Conservation (phyloP, 2,797 vertebrate species). For the Spheniscus humboldti region DNA sequence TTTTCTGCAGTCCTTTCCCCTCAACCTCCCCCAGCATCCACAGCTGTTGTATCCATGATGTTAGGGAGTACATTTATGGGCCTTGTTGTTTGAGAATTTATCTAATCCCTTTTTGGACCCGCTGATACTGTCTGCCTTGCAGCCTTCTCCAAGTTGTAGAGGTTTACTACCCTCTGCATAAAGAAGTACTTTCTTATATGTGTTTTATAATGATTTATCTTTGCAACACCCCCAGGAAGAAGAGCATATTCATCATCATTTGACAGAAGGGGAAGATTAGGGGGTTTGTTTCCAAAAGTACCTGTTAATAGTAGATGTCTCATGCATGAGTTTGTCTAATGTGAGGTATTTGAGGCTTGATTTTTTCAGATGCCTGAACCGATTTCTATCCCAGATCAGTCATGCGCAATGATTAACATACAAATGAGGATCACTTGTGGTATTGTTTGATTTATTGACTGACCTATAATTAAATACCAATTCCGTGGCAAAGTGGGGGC, state of each 20-base stretch:
- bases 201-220: background rate
- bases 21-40: background rate
- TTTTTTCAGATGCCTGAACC: constrained; percentile 41
- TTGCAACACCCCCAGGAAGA: background rate
- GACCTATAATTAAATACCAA: background rate
- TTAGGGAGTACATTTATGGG: background rate
- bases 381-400: constrained; percentile 7
- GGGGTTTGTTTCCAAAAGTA: background rate
- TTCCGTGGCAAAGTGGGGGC: background rate
- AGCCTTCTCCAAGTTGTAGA: background rate
- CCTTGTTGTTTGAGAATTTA: background rate
- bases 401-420: background rate
- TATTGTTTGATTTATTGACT: background rate
- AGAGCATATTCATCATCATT: background rate
- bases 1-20: background rate
- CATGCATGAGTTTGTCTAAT: constrained; percentile 1
- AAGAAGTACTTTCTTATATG: background rate
- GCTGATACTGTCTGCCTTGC: background rate
- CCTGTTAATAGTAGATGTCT: background rate
- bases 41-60: background rate
- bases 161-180: background rate
- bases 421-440: background rate
- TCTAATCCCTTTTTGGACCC: background rate
- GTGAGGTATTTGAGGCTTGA: background rate
- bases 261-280: background rate